Conservation (phyloP, 2,888 invertebrate genomes). For the Reticulitermes lucifugus region DNA sequence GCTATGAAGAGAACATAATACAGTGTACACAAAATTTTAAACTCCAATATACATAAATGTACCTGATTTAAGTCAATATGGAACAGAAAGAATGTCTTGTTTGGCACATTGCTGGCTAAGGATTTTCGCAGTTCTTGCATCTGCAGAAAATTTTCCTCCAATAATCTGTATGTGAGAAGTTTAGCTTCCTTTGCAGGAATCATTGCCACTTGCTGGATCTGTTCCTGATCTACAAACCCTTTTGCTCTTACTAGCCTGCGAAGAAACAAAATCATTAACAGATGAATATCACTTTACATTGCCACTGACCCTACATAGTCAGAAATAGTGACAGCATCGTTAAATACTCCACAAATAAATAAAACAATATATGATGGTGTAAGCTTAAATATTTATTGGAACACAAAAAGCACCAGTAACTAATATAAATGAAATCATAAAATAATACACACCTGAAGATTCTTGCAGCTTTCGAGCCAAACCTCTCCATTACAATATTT, state of each 20-base stretch:
- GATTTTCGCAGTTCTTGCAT: slow-evolving; percentile 80
- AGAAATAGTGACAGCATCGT: no score
- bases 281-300: no score
- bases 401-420: no score
- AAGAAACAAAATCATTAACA: background rate
- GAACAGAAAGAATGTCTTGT: slow-evolving; percentile 84
- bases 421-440: background rate
- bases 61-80: slow-evolving; percentile 76
- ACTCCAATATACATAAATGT: slow-evolving; percentile 44
- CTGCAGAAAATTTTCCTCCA: slow-evolving; percentile 81
- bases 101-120: slow-evolving; percentile 76
- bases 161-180: slow-evolving; percentile 83
- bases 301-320: no score
- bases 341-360: no score
- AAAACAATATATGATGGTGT: no score
- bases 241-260: slow-evolving; percentile 80
- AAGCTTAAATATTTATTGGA: no score
- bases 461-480: slow-evolving; percentile 85
- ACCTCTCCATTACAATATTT: slow-evolving; percentile 85
- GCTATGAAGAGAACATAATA: no score
- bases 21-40: no score
- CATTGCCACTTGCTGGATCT: slow-evolving; percentile 93
- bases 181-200: slow-evolving; percentile 94
- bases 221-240: slow-evolving; percentile 90
- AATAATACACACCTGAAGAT: slow-evolving; percentile 74